Evolutionary conservation across 1,140 invertebrate species (phyloP).

Genomic region (Druon quercuslanigerum): DNA sequence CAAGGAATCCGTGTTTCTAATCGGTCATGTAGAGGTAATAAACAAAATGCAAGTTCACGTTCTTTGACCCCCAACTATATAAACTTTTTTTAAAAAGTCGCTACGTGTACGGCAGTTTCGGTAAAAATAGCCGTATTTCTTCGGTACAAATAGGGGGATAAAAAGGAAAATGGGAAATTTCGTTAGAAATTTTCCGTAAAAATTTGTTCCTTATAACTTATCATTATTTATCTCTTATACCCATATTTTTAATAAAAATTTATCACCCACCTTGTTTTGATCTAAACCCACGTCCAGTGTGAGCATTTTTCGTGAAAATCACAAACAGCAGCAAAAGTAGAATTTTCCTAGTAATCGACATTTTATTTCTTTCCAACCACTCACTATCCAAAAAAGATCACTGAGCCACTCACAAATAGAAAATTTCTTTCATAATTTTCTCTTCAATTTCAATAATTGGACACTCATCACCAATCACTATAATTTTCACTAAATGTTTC

Average conservation of each 20-base stretch:
- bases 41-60: too few relatives aligned
- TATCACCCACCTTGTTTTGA: conserved; percentile 4
- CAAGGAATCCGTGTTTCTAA: conserved; percentile 16
- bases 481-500: not conserved
- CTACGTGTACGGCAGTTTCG: too few relatives aligned
- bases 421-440: conserved; percentile 20
- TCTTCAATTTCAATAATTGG: conserved; percentile 18
- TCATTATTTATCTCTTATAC: too few relatives aligned
- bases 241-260: not conserved
- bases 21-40: not conserved
- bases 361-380: not conserved
- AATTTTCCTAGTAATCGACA: conserved; percentile 9
- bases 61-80: too few relatives aligned
- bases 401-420: not conserved
- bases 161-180: too few relatives aligned
- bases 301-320: conserved; percentile 2
- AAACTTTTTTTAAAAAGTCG: not conserved
- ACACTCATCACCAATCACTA: not conserved
- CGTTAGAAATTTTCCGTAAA: too few relatives aligned
- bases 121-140: too few relatives aligned
- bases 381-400: not conserved
- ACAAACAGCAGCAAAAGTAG: not conserved
- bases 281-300: not conserved
- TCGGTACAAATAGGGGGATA: too few relatives aligned
- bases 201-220: too few relatives aligned